Percentiles rank a stretch among this genome's conserved stretches.
Conservation (phyloP, 2,113 vertebrate species). For the Myotis brandtii region DNA sequence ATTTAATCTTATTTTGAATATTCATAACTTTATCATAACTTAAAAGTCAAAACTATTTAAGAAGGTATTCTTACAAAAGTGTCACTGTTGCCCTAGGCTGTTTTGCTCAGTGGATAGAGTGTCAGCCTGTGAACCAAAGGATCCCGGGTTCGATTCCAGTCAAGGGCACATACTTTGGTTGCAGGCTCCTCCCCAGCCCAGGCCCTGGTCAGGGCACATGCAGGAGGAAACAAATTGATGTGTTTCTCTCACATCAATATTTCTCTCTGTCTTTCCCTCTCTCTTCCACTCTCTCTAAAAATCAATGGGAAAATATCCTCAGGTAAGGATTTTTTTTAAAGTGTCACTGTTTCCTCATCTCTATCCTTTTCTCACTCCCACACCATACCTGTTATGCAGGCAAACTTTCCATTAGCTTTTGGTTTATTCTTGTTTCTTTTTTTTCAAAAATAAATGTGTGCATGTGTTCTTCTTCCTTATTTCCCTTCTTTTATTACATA, state of each 20-base stretch:
- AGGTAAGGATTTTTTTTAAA: too few relatives aligned
- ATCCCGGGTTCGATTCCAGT: too few relatives aligned
- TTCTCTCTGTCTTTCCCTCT: too few relatives aligned
- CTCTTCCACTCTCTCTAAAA: too few relatives aligned
- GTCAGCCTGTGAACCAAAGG: too few relatives aligned
- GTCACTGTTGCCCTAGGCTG: background rate
- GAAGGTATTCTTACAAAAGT: background rate
- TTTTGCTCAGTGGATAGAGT: too few relatives aligned
- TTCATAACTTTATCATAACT: background rate
- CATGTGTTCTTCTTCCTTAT: background rate
- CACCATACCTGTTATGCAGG: background rate
- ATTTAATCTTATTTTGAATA: constrained; percentile 24
- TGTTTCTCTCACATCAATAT: too few relatives aligned
- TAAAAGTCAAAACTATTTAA: constrained; percentile 1
- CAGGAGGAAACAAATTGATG: too few relatives aligned
- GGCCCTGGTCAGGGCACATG: too few relatives aligned
- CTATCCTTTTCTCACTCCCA: background rate
- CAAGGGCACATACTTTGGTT: too few relatives aligned
- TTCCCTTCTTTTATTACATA: background rate
- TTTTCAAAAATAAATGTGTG: background rate
- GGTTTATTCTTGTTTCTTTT: background rate
- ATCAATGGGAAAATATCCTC: too few relatives aligned
- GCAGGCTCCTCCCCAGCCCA: too few relatives aligned
- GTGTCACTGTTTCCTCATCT: background rate
- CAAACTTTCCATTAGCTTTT: background rate